Evolutionary conservation across 2,888 invertebrate genomes (phyloP), one percentile per base, ranked within the genome.

Genomic region (Calameuta idolon): DNA sequence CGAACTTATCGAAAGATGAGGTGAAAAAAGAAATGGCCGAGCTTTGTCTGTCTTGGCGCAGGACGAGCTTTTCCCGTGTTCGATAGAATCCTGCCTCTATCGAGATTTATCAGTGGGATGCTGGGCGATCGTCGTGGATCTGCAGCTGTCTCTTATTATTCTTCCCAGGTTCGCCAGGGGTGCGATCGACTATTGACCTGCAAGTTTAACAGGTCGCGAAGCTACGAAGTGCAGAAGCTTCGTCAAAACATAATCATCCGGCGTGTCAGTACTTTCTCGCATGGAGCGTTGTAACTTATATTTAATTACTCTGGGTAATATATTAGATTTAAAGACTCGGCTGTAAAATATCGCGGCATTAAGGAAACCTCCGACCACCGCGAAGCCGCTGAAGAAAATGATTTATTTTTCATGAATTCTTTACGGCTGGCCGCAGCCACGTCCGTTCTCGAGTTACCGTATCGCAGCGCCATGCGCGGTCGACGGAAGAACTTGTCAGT

Each of bases 281-380:
- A 37, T 71, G 37, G 71, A 80, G 78, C 81, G 80, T 83, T 87
- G 84, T 87, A 90, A 89, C 88, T 89, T 89, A 88, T 89, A 90
- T 89, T 90, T 89, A 89, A 90, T 90, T 90, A 89, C 88, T 85
- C 88, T 83, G 85, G 85, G 87, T 89, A 88, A 89, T 90, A 90
- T 89, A 90, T 90, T 90, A 90, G 88, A 90, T 89, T 90, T 89
- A 88, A 89, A 88, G 89, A 90, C 88, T 90, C 87, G 85, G 84
- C 84, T 85, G 85, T 90, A 88, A 90, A 90, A 90, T 90, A 90
- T 90, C 85, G 89, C 89, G 85, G 87, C 89, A 89, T 90, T 90
- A 87, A 88, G 89, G 86, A 87, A 89, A 88, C 88, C 87, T 33
- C 75, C 81, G 83, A 80, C 81, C 81, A 73, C 77, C 75, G 74